Evolutionary conservation across 2,888 invertebrate species (phyloP), one percentile per base, ranked within the genome.

Genomic region (Gryllus longicercus): DNA sequence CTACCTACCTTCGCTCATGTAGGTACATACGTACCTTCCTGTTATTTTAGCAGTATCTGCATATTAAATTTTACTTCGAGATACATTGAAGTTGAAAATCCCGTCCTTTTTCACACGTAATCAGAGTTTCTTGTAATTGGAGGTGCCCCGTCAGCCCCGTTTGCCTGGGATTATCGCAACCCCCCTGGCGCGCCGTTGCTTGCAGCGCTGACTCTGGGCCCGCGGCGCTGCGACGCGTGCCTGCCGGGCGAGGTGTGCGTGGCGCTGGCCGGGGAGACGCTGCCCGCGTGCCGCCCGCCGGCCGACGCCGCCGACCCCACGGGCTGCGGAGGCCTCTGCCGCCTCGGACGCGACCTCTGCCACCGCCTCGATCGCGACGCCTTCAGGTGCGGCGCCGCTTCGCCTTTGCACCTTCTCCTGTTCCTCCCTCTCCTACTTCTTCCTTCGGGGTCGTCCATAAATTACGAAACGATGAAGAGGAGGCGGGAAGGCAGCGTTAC

Each of bases 271-370:
- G 89, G 87, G 83, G 92, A 90, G 84, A 89, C 90, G 78, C 89
- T 89, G 77, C 90, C 92, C 5, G 87, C 89, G 77, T 92, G 92
- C 85, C 88, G 88, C 84, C 84, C 85, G 74, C 88, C 90, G 11
- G 84, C 86, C 23, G 91, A 92, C 84, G 85, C 86, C 5, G 86
- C 88, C 16, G 92, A 92, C 84, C 91, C 91, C 3, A 92, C 92
- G 83, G 92, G 91, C 80, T 93, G 92, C 85, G 92, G 92, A 11
- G 92, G 93, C 5, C 86, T 91, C 11, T 93, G 93, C 84, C 89
- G 89, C 51, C 85, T 92, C 81, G 91, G 91, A 83, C 90, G 89
- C 0, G 92, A 93, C 84, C 91, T 90, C 79, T 93, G 93, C 84
- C 91, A 91, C 84, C 86, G 90, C 76, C 88, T 93, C 77, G 91